A percentile compares a stretch with the other conserved stretches of the same genome.
These are phyloP conservation scores for Porites lobata DNA, from an alignment of 92 coral and sea anemone genomes.

Conservation along the genomic window DNA sequence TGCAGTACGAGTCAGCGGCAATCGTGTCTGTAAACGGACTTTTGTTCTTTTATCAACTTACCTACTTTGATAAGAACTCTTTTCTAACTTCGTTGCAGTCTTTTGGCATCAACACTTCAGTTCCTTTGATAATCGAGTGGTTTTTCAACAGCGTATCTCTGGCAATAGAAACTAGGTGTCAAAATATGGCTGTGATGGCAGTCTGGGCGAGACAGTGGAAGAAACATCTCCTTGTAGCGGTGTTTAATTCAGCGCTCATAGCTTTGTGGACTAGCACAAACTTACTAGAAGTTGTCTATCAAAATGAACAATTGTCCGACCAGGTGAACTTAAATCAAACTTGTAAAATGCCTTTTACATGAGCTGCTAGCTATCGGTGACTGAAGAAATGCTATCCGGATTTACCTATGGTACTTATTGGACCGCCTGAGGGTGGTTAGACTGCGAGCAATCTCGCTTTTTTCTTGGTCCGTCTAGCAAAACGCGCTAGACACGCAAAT, in stretches of 20 bases:
- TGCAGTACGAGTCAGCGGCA: constrained; percentile 27
- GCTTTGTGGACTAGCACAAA: neutral
- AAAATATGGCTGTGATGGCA: constrained; percentile 39
- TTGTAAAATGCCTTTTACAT: constrained; percentile 6
- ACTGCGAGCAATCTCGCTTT: too few species aligned
- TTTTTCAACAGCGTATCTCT: constrained; percentile 32
- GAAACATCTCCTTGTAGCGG: neutral
- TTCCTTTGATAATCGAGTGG: constrained; percentile 34
- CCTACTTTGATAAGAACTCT: neutral
- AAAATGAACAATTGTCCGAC: neutral
- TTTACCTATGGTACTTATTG: too few species aligned
- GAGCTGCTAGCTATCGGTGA: neutral
- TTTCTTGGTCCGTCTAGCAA: too few species aligned
- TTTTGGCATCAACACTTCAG: constrained; percentile 16
- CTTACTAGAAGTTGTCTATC: neutral
- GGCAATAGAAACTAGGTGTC: constrained; percentile 43
- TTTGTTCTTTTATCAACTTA: neutral
- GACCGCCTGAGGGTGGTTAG: too few species aligned
- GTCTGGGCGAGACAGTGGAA: constrained; percentile 32
- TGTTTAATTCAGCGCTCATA: neutral
- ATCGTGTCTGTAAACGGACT: constrained; percentile 29
- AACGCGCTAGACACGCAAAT: too few species aligned
- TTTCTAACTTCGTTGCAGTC: constrained; percentile 2
- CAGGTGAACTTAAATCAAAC: neutral
- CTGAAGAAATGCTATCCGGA: neutral